These are phyloP conservation scores for Notoglanidium macrostoma DNA, from an alignment of 2,797 vertebrate species.

Conservation along the genomic window DNA sequence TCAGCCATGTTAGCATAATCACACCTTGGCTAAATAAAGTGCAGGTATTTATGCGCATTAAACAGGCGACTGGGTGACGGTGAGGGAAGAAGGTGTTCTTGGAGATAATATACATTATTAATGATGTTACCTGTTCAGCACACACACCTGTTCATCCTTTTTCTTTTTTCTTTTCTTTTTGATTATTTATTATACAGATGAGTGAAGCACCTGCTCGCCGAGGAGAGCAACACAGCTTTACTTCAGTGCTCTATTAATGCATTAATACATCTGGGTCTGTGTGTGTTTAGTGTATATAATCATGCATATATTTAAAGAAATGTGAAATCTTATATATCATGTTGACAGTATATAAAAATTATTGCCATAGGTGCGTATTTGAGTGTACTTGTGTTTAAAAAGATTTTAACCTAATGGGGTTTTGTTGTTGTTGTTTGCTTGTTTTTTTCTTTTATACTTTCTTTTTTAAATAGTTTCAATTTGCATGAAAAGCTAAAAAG, in stretches of 20 bases:
- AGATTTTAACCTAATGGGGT: background rate
- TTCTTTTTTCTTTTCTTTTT: background rate
- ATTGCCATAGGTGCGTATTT: background rate
- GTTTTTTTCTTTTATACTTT: background rate
- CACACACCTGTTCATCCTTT: conserved; percentile 45
- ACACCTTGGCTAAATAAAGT: conserved; percentile 61
- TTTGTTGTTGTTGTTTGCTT: too few species aligned
- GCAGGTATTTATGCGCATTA: conserved; percentile 58
- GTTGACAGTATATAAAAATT: background rate
- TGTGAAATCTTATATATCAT: background rate
- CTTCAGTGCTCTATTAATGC: background rate
- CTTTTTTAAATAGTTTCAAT: background rate
- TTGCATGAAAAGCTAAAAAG: background rate
- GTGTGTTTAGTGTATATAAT: background rate
- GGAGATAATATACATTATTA: conserved; percentile 45
- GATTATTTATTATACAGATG: background rate
- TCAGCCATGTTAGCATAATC: conserved; percentile 59
- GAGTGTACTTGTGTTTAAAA: background rate
- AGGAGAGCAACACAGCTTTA: background rate
- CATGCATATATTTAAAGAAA: background rate
- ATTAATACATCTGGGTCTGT: background rate
- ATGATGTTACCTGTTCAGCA: conserved; percentile 41
- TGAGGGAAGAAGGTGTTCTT: conserved; percentile 28
- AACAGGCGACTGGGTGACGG: conserved; percentile 47
- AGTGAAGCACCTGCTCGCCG: conserved; percentile 6